Percentiles rank a stretch among this genome's conserved stretches.
These are phyloP conservation scores for Machimus rusticus DNA, from an alignment of 2,888 invertebrate species.

Conservation along the genomic window DNA sequence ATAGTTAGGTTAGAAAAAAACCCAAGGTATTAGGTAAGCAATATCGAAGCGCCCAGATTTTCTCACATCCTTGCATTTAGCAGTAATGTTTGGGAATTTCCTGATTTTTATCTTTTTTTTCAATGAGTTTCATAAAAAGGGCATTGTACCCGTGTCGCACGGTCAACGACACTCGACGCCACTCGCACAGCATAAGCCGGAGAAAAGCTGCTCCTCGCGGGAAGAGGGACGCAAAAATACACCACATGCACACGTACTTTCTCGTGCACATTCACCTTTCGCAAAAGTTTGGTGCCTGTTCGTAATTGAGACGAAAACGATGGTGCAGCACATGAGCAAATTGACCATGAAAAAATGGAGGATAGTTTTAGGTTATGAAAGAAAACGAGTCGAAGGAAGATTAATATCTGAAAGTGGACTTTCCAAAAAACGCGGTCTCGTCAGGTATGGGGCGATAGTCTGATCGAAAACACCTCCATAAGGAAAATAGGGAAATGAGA, in stretches of 20 bases:
- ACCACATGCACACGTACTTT: neutral
- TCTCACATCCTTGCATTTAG: neutral
- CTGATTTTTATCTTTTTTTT: neutral
- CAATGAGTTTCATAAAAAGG: slow-evolving; percentile 3
- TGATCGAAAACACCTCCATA: neutral
- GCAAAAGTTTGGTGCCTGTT: neutral
- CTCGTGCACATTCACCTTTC: slow-evolving; percentile 21
- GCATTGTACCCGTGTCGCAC: slow-evolving; percentile 43
- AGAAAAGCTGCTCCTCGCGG: neutral
- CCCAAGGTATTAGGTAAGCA: too few species aligned
- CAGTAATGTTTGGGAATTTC: neutral
- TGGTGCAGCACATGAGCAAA: neutral
- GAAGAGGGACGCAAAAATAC: neutral
- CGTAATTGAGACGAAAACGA: slow-evolving; percentile 26
- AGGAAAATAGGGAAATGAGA: slow-evolving; percentile 10
- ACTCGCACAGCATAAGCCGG: neutral
- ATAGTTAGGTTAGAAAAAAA: too few species aligned
- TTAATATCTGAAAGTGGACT: neutral
- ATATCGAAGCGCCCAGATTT: neutral
- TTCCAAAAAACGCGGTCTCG: neutral
- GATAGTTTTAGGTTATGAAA: neutral
- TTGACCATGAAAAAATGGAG: slow-evolving; percentile 28
- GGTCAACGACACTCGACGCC: slow-evolving; percentile 44
- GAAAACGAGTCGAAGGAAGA: neutral
- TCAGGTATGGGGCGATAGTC: neutral